Evolutionary conservation across 2,888 invertebrate species (phyloP).

Genomic region (Hoplodrina ambigua): DNA sequence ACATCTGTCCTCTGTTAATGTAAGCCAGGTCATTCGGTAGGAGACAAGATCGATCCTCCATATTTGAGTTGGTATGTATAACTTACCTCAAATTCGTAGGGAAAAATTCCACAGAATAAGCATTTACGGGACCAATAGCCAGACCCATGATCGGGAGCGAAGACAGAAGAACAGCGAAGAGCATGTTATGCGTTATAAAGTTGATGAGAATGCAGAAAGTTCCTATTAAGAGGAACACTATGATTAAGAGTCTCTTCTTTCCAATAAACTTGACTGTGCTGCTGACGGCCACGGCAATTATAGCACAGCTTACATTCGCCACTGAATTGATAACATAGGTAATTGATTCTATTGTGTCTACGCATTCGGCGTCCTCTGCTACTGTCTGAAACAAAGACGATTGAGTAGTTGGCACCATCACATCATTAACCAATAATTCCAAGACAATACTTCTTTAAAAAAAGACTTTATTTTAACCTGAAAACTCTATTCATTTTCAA

Average conservation of each 20-base stretch:
- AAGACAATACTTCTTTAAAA: no score
- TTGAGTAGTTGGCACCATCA: no score
- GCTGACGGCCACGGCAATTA: slow-evolving; percentile 78
- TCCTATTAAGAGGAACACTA: slow-evolving; percentile 76
- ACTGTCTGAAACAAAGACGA: slow-evolving; percentile 72
- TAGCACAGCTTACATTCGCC: slow-evolving; percentile 77
- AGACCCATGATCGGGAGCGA: slow-evolving; percentile 79
- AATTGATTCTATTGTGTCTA: slow-evolving; percentile 78
- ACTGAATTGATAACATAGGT: slow-evolving; percentile 81
- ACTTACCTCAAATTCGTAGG: slow-evolving; percentile 85
- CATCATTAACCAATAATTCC: no score
- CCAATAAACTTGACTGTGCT: slow-evolving; percentile 80
- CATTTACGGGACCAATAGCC: slow-evolving; percentile 84
- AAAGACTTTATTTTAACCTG: no score
- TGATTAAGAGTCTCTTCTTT: slow-evolving; percentile 80
- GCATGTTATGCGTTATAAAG: slow-evolving; percentile 78
- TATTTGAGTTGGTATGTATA: neutral
- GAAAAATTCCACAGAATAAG: slow-evolving; percentile 85
- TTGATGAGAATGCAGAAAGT: slow-evolving; percentile 79
- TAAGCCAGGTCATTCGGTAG: neutral
- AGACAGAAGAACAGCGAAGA: slow-evolving; percentile 82
- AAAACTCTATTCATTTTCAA: no score
- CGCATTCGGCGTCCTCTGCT: slow-evolving; percentile 69
- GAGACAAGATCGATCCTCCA: neutral
- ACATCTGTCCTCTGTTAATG: neutral